Evolutionary conservation across 2,797 vertebrate genomes (phyloP), one percentile per base, ranked within the genome.

Genomic region (Aldrovandia affinis): DNA sequence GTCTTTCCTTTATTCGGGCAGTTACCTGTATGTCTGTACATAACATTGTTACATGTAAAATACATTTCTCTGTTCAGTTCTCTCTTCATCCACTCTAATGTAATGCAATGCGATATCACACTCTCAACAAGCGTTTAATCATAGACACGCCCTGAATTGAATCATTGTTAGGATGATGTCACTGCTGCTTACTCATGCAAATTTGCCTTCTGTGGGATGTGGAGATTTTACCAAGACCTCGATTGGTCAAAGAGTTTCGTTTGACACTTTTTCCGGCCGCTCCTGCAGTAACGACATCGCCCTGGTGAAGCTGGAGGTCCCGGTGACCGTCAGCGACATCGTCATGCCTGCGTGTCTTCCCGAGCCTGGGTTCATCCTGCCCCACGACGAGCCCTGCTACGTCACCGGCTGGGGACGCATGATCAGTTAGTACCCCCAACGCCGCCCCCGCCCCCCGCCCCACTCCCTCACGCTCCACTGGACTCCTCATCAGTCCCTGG

Each of bases 331-430:
- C 86, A 95, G 88, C 0, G 91, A 96, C 33, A 92, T 85, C 65
- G 89, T 98, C 93, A 93, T 91, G 86, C 63, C 94, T 0, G 87
- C 95, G 63, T 97, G 97, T 90, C 92, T 99, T 88, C 97, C 97
- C 0, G 12, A 85, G 0, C 78, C 88, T 0, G 95, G 22, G 0
- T 28, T 87, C 15, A 0, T 94, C 83, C 94, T 98, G 86, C 12
- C 93, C 20, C 83, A 95, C 0, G 0, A 94, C 50, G 92, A 91
- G 33, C 85, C 96, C 84, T 97, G 96, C 92, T 97, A 93, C 0
- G 83, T 97, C 89, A 97, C 97, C 0, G 97, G 97, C 85, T 97
- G 97, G 97, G 97, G 97, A 42, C 94, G 92, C 65, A 8, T 96
- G 83, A 89, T 87, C 85, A 97, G 97, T 98, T 87, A 95, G 96